Evolutionary conservation across 2,113 vertebrate species (phyloP), one percentile per base, ranked within the genome.

Genomic region (Limanda limanda): DNA sequence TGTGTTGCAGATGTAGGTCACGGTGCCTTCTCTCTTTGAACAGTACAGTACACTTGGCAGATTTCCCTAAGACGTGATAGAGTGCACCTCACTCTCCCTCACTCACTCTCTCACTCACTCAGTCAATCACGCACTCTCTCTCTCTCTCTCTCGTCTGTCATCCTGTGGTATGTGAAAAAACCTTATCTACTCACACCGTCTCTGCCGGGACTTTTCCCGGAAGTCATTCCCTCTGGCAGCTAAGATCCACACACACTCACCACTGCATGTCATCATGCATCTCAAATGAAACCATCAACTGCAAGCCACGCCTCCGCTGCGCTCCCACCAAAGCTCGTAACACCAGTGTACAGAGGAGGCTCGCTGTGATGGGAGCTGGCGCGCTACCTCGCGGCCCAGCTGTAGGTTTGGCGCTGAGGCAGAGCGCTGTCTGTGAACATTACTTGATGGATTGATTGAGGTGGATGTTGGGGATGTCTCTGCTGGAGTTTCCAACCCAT

Each of bases 1-100:
- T 31, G 61, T 71, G 37, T 65, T 14, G 4, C 45, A 82, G 81
- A 90, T 92, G 76, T 90, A 86, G 90, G 89, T 90, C 90, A 89
- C 3, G 37, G 24, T 74, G 63, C 68, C 79, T 62, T 72, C 52
- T 61, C 68, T 71, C 78, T 84, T 88, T 86, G 83, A 90, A 76
- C 61, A 63, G 60, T 58, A 64, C 83, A 9, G 84, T 84, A 64
- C 79, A 85, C 68, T 77, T 83, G 84, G 74, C 77, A 86, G 75
- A 45, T 58, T 73, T 76, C 64, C 64, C 67, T 82, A 61, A 83
- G 59, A 81, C 68, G 31, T 80, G 25, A 76, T 60, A 9, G 54
- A 56, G 51, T 54, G 51, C 9, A 20, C 10, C 68, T 65, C 51
- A 59, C 60, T 2, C 68, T 20, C 15, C 2, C 58, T 31, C 59